A percentile compares a stretch with the other conserved stretches of the same genome.
phyloP scores from a whole-genome alignment of 2,797 vertebrate species.

The Phrynocephalus forsythii region DNA sequence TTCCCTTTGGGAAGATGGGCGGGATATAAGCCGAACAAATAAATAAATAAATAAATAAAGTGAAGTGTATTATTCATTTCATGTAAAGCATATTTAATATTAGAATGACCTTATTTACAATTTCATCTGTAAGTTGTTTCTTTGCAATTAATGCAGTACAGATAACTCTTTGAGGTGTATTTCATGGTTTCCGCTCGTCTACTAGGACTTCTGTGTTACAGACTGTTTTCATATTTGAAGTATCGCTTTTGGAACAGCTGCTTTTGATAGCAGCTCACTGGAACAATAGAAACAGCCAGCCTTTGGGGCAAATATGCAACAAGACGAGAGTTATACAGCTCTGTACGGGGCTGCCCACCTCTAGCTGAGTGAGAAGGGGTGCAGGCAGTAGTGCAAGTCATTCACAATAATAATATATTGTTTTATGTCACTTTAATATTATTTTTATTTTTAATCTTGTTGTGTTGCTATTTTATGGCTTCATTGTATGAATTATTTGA shows the following conservation, averaged over 20 bases:
- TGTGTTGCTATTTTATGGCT: too few species aligned
- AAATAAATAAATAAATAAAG: too few species aligned
- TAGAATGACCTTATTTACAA: slow-evolving; percentile 1
- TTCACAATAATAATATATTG: neutral
- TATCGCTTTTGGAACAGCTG: neutral
- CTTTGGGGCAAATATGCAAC: neutral
- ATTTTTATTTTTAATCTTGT: too few species aligned
- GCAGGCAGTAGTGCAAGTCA: neutral
- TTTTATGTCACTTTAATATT: too few species aligned
- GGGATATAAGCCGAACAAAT: too few species aligned
- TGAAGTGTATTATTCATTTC: neutral
- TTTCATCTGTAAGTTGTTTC: neutral
- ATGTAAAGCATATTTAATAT: slow-evolving; percentile 20
- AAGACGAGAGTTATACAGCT: too few species aligned
- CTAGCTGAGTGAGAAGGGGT: neutral
- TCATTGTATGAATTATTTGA: too few species aligned
- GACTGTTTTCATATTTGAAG: neutral
- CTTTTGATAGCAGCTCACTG: neutral
- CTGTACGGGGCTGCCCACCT: neutral
- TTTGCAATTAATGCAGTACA: neutral
- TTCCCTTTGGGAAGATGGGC: too few species aligned
- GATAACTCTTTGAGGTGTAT: neutral
- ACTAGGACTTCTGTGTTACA: neutral
- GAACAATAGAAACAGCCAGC: neutral
- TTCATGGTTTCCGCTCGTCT: neutral